Evolutionary conservation across 2,888 invertebrate species (phyloP), one percentile per base, ranked within the genome.

Genomic region (Andrena bucephala): DNA sequence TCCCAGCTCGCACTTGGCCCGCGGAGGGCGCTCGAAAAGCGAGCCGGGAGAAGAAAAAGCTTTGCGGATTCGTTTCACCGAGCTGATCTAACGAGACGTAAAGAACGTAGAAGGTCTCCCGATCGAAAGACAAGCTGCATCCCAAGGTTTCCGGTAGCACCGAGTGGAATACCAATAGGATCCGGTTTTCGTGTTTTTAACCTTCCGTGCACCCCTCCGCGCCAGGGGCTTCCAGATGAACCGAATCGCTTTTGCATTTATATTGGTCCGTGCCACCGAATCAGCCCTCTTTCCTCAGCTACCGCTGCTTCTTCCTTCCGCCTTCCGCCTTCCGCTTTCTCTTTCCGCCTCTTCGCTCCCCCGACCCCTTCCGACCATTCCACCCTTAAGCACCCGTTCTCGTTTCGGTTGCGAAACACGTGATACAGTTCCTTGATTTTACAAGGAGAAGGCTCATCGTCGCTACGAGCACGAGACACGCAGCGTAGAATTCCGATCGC

Each of bases 121-220:
- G 60, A 75, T 71, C 76, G 71, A 27, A 33, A 52, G 67, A 70
- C 77, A 62, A 72, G 70, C 71, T 71, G 68, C 59, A 62, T 62
- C 74, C 54, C 52, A 67, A 66, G 77, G 77, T 90, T 92, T 91
- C 91, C 89, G 90, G 89, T 90, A 88, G 86, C 89, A 88, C 90
- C 88, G 89, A 90, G 86, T 87, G 86, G 92, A 93, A 92, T 93
- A 93, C 92, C 93, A 92, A 92, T 93, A 89, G 90, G 89, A 77
- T 83, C 81, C 79, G 79, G 59, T 82, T 74, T 80, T 77, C 83
- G 50, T 75, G 74, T 81, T 89, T 87, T 90, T 85, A 84, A 81
- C 84, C 83, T 79, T 59, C 68, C 60, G 20, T 31, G n/a, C 57
- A 27, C 6, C 33, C 29, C 67, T 48, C 20, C 29, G 24, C 60